These are phyloP conservation scores for Herpailurus yagouaroundi DNA, from an alignment of 2,113 vertebrate species.

Conservation along the genomic window DNA sequence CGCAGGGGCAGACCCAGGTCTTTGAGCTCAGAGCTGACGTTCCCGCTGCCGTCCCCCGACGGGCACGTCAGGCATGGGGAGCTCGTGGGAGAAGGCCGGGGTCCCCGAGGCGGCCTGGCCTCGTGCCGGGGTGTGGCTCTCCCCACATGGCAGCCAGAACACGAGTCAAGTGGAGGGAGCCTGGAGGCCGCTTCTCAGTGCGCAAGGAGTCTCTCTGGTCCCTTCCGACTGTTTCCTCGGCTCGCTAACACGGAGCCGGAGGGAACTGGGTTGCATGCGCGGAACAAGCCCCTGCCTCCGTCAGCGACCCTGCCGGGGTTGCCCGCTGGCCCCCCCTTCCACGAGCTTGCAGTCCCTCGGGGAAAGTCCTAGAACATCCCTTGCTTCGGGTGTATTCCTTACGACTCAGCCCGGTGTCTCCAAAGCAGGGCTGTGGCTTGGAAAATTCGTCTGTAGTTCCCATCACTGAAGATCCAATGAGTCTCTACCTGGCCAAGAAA, in stretches of 20 bases:
- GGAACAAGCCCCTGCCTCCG: fast-evolving
- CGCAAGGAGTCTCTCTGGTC: not conserved
- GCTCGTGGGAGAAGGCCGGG: not conserved
- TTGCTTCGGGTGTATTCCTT: fast-evolving
- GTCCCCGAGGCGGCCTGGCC: not conserved
- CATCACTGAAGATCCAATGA: fast-evolving
- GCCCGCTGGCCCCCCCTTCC: not conserved
- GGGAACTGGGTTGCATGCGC: fast-evolving
- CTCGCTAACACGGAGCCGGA: fast-evolving
- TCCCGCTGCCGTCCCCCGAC: not conserved
- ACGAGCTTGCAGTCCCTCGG: fast-evolving
- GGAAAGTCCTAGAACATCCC: fast-evolving
- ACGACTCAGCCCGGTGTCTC: fast-evolving
- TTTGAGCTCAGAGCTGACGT: fast-evolving
- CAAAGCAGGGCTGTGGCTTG: not conserved
- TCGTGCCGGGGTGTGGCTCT: fast-evolving
- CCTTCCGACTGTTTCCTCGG: not conserved
- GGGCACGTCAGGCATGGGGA: fast-evolving
- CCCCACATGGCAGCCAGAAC: not conserved
- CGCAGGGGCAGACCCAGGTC: too few relatives aligned
- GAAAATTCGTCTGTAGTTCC: fast-evolving
- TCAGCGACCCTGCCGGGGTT: fast-evolving
- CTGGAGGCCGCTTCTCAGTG: fast-evolving
- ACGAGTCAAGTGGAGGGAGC: fast-evolving
- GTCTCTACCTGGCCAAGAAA: not conserved